Conservation (phyloP, 2,888 invertebrate genomes). For the Vanessa cardui region DNA sequence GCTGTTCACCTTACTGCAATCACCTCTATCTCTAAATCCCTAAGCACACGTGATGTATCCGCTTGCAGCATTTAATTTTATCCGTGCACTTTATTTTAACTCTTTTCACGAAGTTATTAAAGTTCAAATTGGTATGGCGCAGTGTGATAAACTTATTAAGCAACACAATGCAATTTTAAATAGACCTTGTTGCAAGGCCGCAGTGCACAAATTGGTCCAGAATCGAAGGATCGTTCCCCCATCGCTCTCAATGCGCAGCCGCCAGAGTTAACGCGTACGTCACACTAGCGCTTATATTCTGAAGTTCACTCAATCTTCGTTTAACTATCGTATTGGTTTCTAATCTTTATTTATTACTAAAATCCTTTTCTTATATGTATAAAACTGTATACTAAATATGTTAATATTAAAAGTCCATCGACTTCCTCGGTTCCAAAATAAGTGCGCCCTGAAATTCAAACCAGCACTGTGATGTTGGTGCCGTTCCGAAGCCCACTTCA, state of each 20-base stretch:
- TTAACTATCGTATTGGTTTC: conserved; percentile 28
- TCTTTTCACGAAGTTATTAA: conserved; percentile 30
- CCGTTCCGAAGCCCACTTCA: conserved; percentile 42
- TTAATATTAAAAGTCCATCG: background rate
- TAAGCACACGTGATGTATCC: conserved; percentile 66
- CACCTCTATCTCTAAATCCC: conserved; percentile 61
- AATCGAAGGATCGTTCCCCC: conserved; percentile 49
- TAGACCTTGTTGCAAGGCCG: conserved; percentile 64
- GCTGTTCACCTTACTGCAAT: conserved; percentile 66
- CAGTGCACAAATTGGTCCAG: conserved; percentile 65
- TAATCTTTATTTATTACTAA: conserved; percentile 13
- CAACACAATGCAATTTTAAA: conserved; percentile 53
- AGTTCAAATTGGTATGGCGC: conserved; percentile 21
- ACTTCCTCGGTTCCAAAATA: conserved; percentile 5
- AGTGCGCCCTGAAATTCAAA: conserved; percentile 28
- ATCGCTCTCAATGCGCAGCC: conserved; percentile 68
- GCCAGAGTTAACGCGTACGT: conserved; percentile 71
- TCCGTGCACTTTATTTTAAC: conserved; percentile 34
- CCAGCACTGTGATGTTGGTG: conserved; percentile 30
- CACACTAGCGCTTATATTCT: conserved; percentile 69
- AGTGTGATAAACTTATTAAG: conserved; percentile 53
- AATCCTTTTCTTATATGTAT: background rate
- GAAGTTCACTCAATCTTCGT: conserved; percentile 28
- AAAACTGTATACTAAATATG: conserved; percentile 1
- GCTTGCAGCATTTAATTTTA: conserved; percentile 58